A percentile compares a stretch with the other conserved stretches of the same genome.
These are phyloP conservation scores for Acleris laterana DNA, from an alignment of 2,888 invertebrate genomes.

Conservation along the genomic window DNA sequence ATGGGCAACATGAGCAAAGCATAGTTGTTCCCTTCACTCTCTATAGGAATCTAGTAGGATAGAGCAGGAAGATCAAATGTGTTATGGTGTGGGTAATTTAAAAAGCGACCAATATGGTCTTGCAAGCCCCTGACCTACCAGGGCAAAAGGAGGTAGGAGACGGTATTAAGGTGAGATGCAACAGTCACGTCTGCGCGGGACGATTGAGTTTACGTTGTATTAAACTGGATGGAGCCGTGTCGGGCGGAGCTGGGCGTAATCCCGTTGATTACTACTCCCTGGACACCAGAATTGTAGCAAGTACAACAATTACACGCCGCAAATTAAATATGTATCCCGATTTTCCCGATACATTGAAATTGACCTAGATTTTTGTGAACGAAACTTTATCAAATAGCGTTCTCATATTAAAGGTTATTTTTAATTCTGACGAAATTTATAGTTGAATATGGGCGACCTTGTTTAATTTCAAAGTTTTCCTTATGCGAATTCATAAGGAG, in stretches of 20 bases:
- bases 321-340: too few relatives aligned
- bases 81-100: not conserved
- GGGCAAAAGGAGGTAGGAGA: constrained; percentile 26
- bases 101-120: constrained; percentile 1
- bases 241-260: constrained; percentile 7
- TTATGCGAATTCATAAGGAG: too few relatives aligned
- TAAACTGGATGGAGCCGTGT: constrained; percentile 6
- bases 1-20: not conserved
- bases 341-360: too few relatives aligned
- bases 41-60: not conserved
- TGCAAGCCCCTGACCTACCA: constrained; percentile 25
- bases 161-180: constrained; percentile 34
- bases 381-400: too few relatives aligned
- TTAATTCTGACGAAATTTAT: too few relatives aligned
- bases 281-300: not conserved
- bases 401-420: too few relatives aligned
- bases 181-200: constrained; percentile 27
- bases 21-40: constrained; percentile 12
- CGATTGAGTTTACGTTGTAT: constrained; percentile 29
- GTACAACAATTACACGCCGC: not conserved
- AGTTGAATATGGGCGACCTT: too few relatives aligned
- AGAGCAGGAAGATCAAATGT: not conserved
- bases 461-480: too few relatives aligned
- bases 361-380: too few relatives aligned
- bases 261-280: constrained; percentile 15